Evolutionary conservation across 1,140 invertebrate genomes (phyloP).

Genomic region (Drosophila eugracilis): DNA sequence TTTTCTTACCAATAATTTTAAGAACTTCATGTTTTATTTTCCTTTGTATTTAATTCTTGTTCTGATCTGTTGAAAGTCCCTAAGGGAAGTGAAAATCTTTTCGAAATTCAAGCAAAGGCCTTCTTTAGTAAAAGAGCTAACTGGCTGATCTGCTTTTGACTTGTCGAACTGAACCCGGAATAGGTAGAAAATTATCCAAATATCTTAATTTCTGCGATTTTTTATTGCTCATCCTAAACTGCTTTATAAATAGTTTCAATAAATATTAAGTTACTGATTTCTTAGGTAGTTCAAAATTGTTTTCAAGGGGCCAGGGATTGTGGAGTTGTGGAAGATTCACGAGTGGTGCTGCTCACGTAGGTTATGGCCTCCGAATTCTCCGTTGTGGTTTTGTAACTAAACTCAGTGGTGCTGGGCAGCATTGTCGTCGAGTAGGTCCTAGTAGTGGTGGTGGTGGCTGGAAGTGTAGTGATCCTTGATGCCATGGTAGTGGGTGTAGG

Average conservation of each 20-base stretch:
- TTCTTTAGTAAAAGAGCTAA: neutral
- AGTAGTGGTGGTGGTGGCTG: neutral
- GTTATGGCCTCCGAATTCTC: neutral
- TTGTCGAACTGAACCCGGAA: too few species aligned
- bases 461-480: too few species aligned
- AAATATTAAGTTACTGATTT: neutral
- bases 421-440: neutral
- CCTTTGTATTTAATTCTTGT: neutral
- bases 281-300: too few species aligned
- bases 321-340: neutral
- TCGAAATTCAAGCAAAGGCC: too few species aligned
- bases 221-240: neutral
- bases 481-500: neutral
- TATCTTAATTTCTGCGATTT: too few species aligned
- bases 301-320: too few species aligned
- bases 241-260: neutral
- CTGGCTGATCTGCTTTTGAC: too few species aligned
- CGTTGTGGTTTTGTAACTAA: neutral
- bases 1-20: neutral
- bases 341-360: neutral
- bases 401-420: conserved; percentile 2
- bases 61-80: neutral
- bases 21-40: neutral
- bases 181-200: too few species aligned
- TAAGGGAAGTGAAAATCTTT: neutral